Evolutionary conservation across 2,113 vertebrate genomes (phyloP), one percentile per base, ranked within the genome.

Genomic region (Corapipo altera): DNA sequence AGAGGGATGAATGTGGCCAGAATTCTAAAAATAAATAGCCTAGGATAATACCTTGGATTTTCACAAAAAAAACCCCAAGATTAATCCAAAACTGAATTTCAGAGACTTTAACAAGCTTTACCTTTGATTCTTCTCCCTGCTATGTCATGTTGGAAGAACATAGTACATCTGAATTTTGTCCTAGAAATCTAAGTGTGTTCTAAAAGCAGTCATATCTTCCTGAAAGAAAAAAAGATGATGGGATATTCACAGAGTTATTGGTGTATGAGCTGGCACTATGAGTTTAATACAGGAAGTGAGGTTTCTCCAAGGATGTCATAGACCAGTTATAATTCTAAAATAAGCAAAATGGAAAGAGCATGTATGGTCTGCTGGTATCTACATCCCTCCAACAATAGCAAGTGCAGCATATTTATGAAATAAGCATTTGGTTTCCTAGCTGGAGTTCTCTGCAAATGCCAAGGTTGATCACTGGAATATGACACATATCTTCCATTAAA

Each of bases 371-470:
- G 54, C 70, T 85, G 32, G 57, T 91, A 43, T 84, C 55, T 75
- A 41, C 52, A 64, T 89, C 46, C 70, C 64, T 90, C 21, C 61
- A 81, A 30, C 66, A 76, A 13, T 15, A 80, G 46, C n/a, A 86
- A 67, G 20, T 46, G 23, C 69, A 83, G 43, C 33, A 22, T 8
- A 10, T 28, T 69, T 84, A 26, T 52, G 52, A 91, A 93, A 85
- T 59, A 91, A 92, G 37, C 91, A 71, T 93, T 96, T 95, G 89
- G 86, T 92, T 91, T 93, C 83, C 57, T 95, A 67, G 73, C 65
- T 93, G 91, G 89, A 93, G 65, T 52, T 92, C 80, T 92, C 61
- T 78, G 44, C 57, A 64, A 71, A 69, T 91, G 76, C 79, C 96
- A 94, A 80, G 46, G 39, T 30, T 91, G 55, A 83, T 93, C 83